phyloP scores from a whole-genome alignment of 2,113 vertebrate species.

The Amazona vittata region DNA sequence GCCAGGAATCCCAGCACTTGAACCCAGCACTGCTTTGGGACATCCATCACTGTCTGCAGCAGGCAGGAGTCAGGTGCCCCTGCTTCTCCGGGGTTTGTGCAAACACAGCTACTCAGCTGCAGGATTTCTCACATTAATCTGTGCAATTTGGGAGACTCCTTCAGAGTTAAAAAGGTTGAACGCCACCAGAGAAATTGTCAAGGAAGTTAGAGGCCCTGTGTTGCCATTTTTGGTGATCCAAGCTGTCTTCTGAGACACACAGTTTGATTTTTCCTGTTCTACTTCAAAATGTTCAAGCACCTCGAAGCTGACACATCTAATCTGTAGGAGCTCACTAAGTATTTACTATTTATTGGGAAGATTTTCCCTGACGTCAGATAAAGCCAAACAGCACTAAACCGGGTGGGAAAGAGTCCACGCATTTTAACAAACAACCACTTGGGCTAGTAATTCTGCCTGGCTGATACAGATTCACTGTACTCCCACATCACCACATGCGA shows the following conservation, averaged over 20 bases:
- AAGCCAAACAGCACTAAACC: neutral
- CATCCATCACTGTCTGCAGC: slow-evolving; percentile 14
- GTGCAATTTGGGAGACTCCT: neutral
- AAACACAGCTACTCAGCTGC: neutral
- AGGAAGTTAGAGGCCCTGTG: neutral
- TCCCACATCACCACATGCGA: fast-evolving
- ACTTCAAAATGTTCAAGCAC: neutral
- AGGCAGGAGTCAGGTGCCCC: slow-evolving; percentile 36
- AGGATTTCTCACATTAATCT: slow-evolving; percentile 35
- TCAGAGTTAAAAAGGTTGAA: neutral
- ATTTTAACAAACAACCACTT: neutral
- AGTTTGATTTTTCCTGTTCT: neutral
- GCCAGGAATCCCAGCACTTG: slow-evolving; percentile 9
- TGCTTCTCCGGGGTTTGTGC: neutral
- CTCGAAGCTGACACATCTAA: neutral
- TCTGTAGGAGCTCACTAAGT: neutral
- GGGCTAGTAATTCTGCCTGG: neutral
- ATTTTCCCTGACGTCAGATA: neutral
- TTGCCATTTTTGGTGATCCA: neutral
- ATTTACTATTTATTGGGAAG: neutral
- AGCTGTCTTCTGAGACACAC: neutral
- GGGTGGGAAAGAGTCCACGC: neutral
- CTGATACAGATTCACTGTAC: neutral
- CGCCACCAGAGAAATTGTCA: neutral
- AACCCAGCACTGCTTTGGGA: neutral